Percentiles rank a stretch among this genome's conserved stretches.
Conservation (phyloP, 2,797 vertebrate genomes). For the Enteromius treurensis region DNA sequence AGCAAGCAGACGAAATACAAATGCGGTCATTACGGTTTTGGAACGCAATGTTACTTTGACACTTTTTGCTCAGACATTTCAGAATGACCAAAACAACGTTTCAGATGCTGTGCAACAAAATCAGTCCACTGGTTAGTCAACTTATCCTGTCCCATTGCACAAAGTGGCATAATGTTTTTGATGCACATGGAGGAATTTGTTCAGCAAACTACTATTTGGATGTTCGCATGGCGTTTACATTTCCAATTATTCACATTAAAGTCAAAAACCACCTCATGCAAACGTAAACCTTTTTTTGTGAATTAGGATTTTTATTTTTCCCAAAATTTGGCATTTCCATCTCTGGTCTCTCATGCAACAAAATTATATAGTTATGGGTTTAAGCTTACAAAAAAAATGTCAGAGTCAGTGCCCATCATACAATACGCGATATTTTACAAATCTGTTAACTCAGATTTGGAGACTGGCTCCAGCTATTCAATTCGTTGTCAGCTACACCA, state of each 20-base stretch:
- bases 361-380: background rate
- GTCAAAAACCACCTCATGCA: background rate
- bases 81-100: background rate
- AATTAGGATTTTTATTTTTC: background rate
- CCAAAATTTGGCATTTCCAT: background rate
- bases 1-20: background rate
- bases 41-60: background rate
- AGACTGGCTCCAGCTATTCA: background rate
- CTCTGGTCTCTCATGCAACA: background rate
- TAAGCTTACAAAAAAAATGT: background rate
- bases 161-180: background rate
- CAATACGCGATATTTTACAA: background rate
- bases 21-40: background rate
- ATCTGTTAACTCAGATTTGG: background rate
- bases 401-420: background rate
- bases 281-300: background rate
- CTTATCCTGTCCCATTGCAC: background rate
- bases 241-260: background rate
- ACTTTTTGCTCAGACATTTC: background rate
- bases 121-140: background rate
- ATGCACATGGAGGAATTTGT: background rate
- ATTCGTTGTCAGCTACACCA: background rate
- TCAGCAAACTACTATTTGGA: background rate
- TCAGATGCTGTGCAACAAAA: background rate
- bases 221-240: background rate